Evolutionary conservation across 1,140 invertebrate genomes (phyloP), one percentile per base, ranked within the genome.

Genomic region (Drosophila sp.): DNA sequence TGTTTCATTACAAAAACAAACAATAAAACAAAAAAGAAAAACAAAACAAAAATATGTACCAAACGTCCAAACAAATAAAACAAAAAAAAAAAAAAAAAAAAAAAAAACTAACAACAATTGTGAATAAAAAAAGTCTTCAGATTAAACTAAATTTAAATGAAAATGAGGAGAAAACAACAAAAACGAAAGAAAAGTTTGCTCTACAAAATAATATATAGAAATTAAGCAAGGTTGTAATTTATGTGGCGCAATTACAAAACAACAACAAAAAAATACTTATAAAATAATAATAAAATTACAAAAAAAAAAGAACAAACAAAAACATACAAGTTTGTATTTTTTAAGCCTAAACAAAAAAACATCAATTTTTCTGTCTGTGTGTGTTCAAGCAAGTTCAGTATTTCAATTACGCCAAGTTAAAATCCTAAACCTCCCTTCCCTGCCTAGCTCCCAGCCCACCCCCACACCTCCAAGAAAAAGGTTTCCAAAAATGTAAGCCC

Each of bases 41-140:
- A 73, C 69, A 85, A 76, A 80, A 74, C 30, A 47, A 58, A 77
- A 65, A 41, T 29, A 69, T 74, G 66, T 79, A 86, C 72, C 76
- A 89, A 90, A 89, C 84, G 85, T 90, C 81, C 81, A 86, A 80
- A 78, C 67, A 76, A 79, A 38, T 3, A 38, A 81, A 72, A 77
- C 70, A 72, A 79, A 41, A 71, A 76, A 90, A 76, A 86, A 73
- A 79, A 64, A 89, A 77, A 72, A 79, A 74, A 78, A 72, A 78
- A 72, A 73, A 79, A 50, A 68, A 81, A 90, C 82, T 90, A 73
- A 82, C 75, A 79, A 90, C 75, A 90, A 87, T 75, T 82, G 86
- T 90, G 83, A 90, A 90, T 76, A 90, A 76, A 70, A 73, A 90
- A 50, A 87, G 79, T 90, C 83, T 86, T 86, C 82, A 83, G 61